phyloP scores from a whole-genome alignment of 2,113 vertebrate genomes.

The Tupaia chinensis region DNA sequence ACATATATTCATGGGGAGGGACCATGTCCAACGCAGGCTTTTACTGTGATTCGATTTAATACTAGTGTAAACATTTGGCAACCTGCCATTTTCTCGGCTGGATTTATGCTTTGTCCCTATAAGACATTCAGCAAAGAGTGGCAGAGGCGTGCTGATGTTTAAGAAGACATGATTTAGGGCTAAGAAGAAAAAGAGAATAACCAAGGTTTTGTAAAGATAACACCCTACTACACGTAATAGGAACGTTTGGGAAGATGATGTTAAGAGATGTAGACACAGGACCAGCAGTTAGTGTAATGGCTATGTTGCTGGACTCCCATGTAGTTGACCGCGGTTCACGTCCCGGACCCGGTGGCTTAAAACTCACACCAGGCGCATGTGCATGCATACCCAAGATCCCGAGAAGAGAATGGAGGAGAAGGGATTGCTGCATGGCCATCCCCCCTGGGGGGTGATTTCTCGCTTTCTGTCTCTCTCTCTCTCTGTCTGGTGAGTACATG shows the following conservation, averaged over 20 bases:
- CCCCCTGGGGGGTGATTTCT: too few relatives aligned
- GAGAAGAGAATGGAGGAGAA: too few relatives aligned
- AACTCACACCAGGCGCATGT: too few relatives aligned
- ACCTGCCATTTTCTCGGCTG: neutral
- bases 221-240: neutral
- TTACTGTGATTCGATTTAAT: neutral
- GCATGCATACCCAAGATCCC: too few relatives aligned
- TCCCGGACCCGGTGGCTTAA: too few relatives aligned
- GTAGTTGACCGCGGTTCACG: too few relatives aligned
- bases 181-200: neutral
- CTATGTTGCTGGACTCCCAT: too few relatives aligned
- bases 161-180: neutral
- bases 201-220: neutral
- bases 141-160: neutral
- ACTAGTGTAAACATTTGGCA: neutral
- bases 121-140: constrained; percentile 14
- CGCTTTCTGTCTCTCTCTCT: too few relatives aligned
- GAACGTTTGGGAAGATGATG: neutral
- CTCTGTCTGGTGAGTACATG: too few relatives aligned
- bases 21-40: neutral
- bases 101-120: neutral
- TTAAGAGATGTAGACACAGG: neutral
- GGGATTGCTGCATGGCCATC: too few relatives aligned
- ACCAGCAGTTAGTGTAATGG: too few relatives aligned
- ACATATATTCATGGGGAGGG: neutral